Conservation (phyloP, 1,140 invertebrate genomes). For the Grapholita molesta region DNA sequence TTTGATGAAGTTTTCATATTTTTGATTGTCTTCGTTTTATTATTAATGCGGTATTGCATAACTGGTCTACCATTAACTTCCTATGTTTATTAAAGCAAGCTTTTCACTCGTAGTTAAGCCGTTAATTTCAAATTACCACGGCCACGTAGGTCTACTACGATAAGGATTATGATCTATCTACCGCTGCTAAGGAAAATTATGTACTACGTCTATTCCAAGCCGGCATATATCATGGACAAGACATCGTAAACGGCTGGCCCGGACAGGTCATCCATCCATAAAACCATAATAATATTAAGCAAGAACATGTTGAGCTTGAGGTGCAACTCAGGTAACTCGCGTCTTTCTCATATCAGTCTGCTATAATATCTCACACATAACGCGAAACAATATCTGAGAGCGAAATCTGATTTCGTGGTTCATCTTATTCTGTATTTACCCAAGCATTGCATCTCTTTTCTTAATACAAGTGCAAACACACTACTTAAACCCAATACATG, state of each 20-base stretch:
- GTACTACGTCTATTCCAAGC: not conserved
- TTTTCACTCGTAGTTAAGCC: not conserved
- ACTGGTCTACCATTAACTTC: not conserved
- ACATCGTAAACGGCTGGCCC: not conserved
- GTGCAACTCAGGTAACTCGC: not conserved
- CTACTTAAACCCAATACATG: too few relatives aligned
- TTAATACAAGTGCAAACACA: too few relatives aligned
- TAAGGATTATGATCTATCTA: conserved; percentile 4
- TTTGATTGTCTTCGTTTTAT: too few relatives aligned
- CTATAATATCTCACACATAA: too few relatives aligned
- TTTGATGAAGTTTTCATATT: too few relatives aligned
- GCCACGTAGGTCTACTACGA: conserved; percentile 6
- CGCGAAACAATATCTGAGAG: too few relatives aligned
- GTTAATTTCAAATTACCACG: not conserved
- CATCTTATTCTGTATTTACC: too few relatives aligned
- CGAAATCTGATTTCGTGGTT: too few relatives aligned
- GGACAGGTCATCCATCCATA: conserved; percentile 17
- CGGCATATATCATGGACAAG: not conserved
- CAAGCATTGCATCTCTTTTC: too few relatives aligned
- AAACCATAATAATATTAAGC: conserved; percentile 10
- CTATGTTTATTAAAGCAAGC: not conserved
- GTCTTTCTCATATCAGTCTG: not conserved
- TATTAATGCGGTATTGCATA: too few relatives aligned
- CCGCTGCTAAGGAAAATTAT: conserved; percentile 7
- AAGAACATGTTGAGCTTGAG: not conserved